A percentile compares a stretch with the other conserved stretches of the same genome.
Evolutionary conservation across 2,113 vertebrate genomes (phyloP).

Genomic region (Chionis minor): DNA sequence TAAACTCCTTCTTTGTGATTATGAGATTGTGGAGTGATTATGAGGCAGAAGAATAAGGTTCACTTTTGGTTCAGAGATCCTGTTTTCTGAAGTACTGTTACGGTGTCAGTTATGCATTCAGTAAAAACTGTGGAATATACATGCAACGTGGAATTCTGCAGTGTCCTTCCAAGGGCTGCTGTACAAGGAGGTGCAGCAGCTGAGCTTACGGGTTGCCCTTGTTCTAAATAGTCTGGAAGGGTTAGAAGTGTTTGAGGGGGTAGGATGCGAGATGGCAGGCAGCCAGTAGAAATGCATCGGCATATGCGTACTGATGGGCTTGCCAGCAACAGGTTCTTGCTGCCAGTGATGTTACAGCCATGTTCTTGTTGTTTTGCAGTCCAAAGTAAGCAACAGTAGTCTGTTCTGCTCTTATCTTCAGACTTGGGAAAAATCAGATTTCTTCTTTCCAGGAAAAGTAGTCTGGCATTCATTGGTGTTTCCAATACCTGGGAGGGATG

Average conservation of each 20-base stretch:
- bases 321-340: not conserved
- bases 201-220: not conserved
- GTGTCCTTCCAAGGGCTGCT: not conserved
- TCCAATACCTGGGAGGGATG: not conserved
- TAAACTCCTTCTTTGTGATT: not conserved
- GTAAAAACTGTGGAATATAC: not conserved
- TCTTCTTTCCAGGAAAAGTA: not conserved
- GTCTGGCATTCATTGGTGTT: not conserved
- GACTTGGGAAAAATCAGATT: not conserved
- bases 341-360: not conserved
- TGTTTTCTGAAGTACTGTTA: not conserved
- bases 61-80: not conserved
- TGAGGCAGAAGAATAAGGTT: not conserved
- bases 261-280: not conserved
- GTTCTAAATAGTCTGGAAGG: not conserved
- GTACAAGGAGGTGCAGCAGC: not conserved
- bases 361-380: not conserved
- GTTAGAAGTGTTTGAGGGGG: accelerated
- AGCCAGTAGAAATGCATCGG: not conserved
- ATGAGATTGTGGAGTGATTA: not conserved
- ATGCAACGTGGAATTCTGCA: not conserved
- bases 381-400: not conserved
- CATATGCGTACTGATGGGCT: accelerated
- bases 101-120: not conserved
- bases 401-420: not conserved